Percentiles rank a stretch among this genome's conserved stretches.
Conservation (phyloP, 2,888 invertebrate species). For the Cephus spinipes region DNA sequence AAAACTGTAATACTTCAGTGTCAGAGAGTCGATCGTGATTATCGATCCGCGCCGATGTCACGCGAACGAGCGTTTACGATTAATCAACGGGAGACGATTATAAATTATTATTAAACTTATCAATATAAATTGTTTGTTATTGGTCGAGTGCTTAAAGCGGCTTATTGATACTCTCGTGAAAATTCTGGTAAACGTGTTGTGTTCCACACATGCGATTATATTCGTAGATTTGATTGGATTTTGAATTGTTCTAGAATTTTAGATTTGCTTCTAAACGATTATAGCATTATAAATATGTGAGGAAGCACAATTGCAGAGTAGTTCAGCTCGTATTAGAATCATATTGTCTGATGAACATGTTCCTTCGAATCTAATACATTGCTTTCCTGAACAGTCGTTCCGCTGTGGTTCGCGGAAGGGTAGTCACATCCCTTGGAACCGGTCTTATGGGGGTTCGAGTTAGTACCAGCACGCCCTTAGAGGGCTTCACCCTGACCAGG, state of each 20-base stretch:
- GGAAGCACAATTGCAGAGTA: not conserved
- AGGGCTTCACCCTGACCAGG: constrained; percentile 94
- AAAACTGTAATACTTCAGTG: not conserved
- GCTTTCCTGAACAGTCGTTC: constrained; percentile 80
- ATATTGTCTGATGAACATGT: not conserved
- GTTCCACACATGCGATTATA: not conserved
- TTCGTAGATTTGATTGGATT: not conserved
- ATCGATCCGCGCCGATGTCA: too few species aligned
- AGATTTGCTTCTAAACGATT: not conserved
- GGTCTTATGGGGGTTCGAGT: constrained; percentile 97
- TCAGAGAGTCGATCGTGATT: not conserved
- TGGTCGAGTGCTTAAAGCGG: not conserved
- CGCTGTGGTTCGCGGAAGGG: constrained; percentile 95
- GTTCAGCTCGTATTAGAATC: not conserved
- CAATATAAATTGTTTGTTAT: not conserved
- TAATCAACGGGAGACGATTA: not conserved
- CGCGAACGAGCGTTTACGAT: not conserved
- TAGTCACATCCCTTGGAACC: constrained; percentile 90
- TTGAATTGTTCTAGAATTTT: not conserved
- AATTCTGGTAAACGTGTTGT: not conserved
- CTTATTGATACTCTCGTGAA: not conserved
- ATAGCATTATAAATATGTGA: not conserved
- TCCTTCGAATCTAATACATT: not conserved
- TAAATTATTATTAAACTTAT: not conserved
- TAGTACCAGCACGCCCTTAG: constrained; percentile 91